phyloP scores from a whole-genome alignment of 2,113 vertebrate species.

The Coracopsis vasa region DNA sequence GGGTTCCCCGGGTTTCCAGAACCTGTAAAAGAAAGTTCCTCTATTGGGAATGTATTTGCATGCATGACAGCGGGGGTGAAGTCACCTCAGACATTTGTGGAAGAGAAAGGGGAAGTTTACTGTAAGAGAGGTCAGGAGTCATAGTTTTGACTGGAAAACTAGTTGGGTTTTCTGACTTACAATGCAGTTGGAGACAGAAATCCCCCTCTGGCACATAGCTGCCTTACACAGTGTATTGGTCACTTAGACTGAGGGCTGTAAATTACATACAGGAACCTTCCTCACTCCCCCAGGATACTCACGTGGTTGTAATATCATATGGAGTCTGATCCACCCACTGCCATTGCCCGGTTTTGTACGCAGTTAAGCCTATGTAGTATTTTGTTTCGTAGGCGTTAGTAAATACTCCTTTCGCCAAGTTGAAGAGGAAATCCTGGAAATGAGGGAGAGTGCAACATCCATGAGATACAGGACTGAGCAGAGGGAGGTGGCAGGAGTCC shows the following conservation, averaged over 20 bases:
- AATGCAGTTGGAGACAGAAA: background rate
- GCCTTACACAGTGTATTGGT: background rate
- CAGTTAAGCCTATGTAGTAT: conserved; percentile 26
- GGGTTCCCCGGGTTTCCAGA: conserved; percentile 47
- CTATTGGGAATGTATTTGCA: background rate
- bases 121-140: background rate
- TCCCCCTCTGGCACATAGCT: background rate
- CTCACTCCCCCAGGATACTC: background rate
- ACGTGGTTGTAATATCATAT: background rate
- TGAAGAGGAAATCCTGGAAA: conserved; percentile 34
- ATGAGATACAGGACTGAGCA: background rate
- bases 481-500: background rate
- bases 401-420: background rate
- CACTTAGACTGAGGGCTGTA: background rate
- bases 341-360: background rate
- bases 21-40: conserved; percentile 21
- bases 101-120: background rate
- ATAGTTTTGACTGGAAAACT: background rate
- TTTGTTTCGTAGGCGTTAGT: background rate
- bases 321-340: conserved; percentile 40
- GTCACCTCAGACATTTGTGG: background rate
- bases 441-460: background rate
- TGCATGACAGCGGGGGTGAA: background rate
- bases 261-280: background rate
- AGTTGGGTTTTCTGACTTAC: background rate